Evolutionary conservation across 2,888 invertebrate genomes (phyloP).

Genomic region (Lycaena phlaeas): DNA sequence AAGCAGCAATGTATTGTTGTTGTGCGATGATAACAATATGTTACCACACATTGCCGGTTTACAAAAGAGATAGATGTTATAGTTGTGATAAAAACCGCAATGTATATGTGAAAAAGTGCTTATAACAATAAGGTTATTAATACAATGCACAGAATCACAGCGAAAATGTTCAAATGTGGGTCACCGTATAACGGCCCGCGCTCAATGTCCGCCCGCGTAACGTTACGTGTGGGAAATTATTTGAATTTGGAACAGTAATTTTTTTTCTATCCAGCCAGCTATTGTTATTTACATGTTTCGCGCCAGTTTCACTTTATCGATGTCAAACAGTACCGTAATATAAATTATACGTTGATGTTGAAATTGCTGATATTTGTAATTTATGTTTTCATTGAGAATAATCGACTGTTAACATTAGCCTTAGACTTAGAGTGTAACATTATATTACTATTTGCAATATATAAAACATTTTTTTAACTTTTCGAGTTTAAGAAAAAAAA

Average conservation of each 20-base stretch:
- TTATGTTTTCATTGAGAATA: too few relatives aligned
- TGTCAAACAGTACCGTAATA: slow-evolving; percentile 26
- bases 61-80: slow-evolving; percentile 19
- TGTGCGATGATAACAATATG: neutral
- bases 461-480: too few relatives aligned
- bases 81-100: slow-evolving; percentile 20
- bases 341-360: neutral
- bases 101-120: slow-evolving; percentile 20
- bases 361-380: too few relatives aligned
- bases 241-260: slow-evolving; percentile 64
- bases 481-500: too few relatives aligned
- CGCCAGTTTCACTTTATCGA: slow-evolving; percentile 42
- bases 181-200: slow-evolving; percentile 68
- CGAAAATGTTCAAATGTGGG: slow-evolving; percentile 54
- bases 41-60: slow-evolving; percentile 27
- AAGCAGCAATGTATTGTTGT: neutral
- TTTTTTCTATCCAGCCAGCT: slow-evolving; percentile 52
- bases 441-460: too few relatives aligned
- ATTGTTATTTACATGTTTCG: slow-evolving; percentile 54
- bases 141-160: slow-evolving; percentile 39
- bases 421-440: too few relatives aligned
- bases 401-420: too few relatives aligned
- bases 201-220: slow-evolving; percentile 70
- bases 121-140: slow-evolving; percentile 50
- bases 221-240: slow-evolving; percentile 73